Conservation (phyloP, 2,797 vertebrate genomes). For the Sciurus carolinensis region DNA sequence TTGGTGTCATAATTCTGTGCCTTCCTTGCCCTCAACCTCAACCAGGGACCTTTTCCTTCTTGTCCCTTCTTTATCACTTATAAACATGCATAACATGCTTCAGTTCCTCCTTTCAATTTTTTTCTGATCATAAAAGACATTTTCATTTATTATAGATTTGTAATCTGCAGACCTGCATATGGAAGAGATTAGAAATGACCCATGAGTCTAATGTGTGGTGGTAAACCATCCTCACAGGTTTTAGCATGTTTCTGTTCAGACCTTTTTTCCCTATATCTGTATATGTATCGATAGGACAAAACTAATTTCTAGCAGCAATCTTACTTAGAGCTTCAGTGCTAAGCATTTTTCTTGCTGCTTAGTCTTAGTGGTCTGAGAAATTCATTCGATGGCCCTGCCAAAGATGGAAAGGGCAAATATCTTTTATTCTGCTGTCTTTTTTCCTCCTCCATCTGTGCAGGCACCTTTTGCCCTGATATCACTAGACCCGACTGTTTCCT, state of each 20-base stretch:
- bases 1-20: not conserved
- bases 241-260: not conserved
- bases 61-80: not conserved
- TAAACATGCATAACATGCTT: not conserved
- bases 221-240: not conserved
- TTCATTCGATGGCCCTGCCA: conserved; percentile 60
- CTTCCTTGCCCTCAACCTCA: too few relatives aligned
- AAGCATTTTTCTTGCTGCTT: not conserved
- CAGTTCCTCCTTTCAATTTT: not conserved
- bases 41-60: not conserved
- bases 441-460: conserved; percentile 61
- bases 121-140: conserved; percentile 10
- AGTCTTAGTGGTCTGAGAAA: conserved; percentile 68
- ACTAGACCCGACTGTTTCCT: conserved; percentile 28
- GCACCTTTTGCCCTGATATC: conserved; percentile 22
- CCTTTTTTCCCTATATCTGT: not conserved
- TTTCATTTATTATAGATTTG: conserved; percentile 45
- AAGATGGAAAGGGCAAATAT: conserved; percentile 69
- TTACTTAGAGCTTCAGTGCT: not conserved
- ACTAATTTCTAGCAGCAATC: conserved; percentile 11
- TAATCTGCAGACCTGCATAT: not conserved
- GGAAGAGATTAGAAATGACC: not conserved
- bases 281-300: not conserved
- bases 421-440: conserved; percentile 52
- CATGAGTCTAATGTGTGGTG: not conserved